Base-by-base conservation (phyloP, 2,113 vertebrate species). In the Oplegnathus fasciatus region DNA sequence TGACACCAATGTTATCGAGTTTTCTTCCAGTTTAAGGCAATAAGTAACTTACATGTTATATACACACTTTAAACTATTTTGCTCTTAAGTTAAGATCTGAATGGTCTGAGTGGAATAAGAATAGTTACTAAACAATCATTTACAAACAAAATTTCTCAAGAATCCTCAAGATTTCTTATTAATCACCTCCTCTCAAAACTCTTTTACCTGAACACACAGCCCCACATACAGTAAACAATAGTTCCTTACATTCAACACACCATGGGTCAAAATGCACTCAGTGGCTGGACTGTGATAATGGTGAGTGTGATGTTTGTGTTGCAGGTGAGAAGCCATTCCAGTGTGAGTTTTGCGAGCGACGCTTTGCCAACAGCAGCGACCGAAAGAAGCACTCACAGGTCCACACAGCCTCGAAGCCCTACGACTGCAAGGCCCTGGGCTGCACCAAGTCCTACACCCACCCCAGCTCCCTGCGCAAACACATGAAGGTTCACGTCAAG, bases 391-490 rank as follows among this genome's bases (percentile, higher is more conserved):
- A 98, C 86, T 98, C 97, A 0, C 97, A 99, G 54, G 98, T 99
- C 79, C 97, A 99, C 92, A 99, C 98, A 42, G 98, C 97, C 1
- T 98, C 99, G 58, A 99, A 99, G 91, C 98, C 98, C 57, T 99
- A 99, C 73, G 98, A 98, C 95, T 98, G 98, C 95, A 99, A 98
- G 94, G 96, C 98, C 17, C 94, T 97, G 81, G 97, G 97, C 76
- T 99, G 98, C 80, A 97, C 98, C 95, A 99, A 99, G 92, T 99
- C 98, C 17, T 99, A 99, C 93, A 98, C 97, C 0, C 98, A 99
- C 87, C 98, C 98, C 30, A 99, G 98, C 94, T 99, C 98, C 22
- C 93, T 99, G 87, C 95, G 98, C 58, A 99, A 99, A 81, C 97
- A 99, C 95, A 99, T 99, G 98, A 99, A 98, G 93, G 96, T 98